Percentiles rank a stretch among this genome's conserved stretches.
These are phyloP conservation scores for Myzus persicae DNA, from an alignment of 1,140 invertebrate genomes.

Conservation along the genomic window DNA sequence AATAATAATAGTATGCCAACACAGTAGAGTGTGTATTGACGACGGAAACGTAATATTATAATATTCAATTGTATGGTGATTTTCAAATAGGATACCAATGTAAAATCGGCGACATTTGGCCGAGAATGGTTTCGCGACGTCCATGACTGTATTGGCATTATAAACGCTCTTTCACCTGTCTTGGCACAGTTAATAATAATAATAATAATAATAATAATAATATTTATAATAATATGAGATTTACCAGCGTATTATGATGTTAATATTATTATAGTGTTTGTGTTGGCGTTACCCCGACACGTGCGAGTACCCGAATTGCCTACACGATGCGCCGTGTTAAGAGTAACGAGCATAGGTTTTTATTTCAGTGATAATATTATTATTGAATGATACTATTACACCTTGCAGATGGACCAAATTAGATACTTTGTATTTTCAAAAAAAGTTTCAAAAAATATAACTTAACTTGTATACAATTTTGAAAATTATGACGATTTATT, in stretches of 20 bases:
- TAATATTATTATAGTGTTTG: not conserved
- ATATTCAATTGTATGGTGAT: not conserved
- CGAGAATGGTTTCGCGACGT: not conserved
- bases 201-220: not conserved
- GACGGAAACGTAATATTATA: not conserved
- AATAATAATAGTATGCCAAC: not conserved
- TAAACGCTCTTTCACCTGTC: not conserved
- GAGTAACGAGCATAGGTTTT: not conserved
- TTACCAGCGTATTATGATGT: not conserved
- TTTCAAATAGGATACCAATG: not conserved
- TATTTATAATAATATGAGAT: not conserved
- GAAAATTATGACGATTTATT: no score
- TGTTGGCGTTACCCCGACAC: not conserved
- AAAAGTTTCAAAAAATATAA: no score
- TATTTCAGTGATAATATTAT: no score
- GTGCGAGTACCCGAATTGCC: not conserved
- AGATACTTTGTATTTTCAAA: no score
- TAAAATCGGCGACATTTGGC: not conserved
- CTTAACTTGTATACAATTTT: no score
- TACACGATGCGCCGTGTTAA: not conserved
- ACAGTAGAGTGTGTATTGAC: not conserved
- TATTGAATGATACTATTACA: no score
- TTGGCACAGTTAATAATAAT: not conserved
- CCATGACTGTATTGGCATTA: not conserved
- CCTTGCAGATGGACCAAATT: no score